Base-by-base conservation (phyloP, 2,888 invertebrate genomes). In the Cantharis lateralis region DNA sequence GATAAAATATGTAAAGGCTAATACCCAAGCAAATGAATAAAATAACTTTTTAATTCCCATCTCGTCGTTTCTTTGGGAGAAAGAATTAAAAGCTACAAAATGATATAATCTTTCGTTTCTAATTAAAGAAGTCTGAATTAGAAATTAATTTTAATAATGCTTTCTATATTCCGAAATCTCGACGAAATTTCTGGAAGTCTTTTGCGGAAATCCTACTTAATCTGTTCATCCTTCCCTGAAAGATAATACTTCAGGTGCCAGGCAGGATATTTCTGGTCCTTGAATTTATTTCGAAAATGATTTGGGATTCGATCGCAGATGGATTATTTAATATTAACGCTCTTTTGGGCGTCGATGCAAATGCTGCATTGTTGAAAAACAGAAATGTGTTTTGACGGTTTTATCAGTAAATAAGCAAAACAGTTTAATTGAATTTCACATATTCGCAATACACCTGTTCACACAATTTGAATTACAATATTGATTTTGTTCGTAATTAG, bases 121-220 rank as follows among this genome's bases (percentile, higher is more conserved):
- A 75, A 75, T 75, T 75, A 75, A 70, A 74, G 26, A 61, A 24
- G 48, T 26, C 48, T 68, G 75, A 71, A 75, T 75, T 28, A 66
- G 61, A 68, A 75, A 66, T 75, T 75, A 75, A 75, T 75, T 75
- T 75, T 75, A 75, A 75, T 75, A 77, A 77, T 74, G 68, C 68
- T 64, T 61, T 74, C 73, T 74, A 74, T 77, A 74, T 74, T 77
- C 73, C 74, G 32, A 73, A 73, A 64, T 16, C 73, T 70, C 73
- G 73, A 77, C 68, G 62, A 77, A 74, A 74, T 77, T 73, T 73
- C 77, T 77, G 72, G 73, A 32, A 78, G 72, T 76, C 77, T 76
- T 78, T 76, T 69, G 72, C 71, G 75, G 78, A 78, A 79, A 79
- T 79, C 79, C 79, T 74, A 72, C 71, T 75, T 72, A 72, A 76